A percentile compares a stretch with the other conserved stretches of the same genome.
Conservation (phyloP, 2,113 vertebrate species). For the Thunnus maccoyii region DNA sequence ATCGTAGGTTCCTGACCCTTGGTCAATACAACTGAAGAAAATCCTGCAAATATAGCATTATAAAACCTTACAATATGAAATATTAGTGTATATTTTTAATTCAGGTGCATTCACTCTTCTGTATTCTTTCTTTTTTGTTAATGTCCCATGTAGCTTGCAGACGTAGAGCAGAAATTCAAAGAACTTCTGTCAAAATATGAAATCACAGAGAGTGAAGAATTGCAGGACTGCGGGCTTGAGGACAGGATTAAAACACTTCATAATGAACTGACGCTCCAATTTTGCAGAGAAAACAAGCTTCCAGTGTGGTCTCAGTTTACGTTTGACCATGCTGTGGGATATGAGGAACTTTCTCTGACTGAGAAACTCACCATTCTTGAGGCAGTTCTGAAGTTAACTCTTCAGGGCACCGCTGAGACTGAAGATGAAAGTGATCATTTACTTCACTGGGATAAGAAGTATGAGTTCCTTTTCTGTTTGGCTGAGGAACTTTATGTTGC, state of each 20-base stretch:
- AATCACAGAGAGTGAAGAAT: background rate
- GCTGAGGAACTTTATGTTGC: too few species aligned
- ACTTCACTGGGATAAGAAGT: background rate
- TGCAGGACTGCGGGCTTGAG: background rate
- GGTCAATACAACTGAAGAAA: too few species aligned
- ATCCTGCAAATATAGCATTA: too few species aligned
- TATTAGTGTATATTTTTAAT: background rate
- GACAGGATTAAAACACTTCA: background rate
- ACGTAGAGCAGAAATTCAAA: background rate
- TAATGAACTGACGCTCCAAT: background rate
- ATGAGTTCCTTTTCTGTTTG: too few species aligned
- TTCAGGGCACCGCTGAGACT: background rate
- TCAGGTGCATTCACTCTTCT: background rate
- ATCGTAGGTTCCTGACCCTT: too few species aligned
- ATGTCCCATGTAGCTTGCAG: background rate
- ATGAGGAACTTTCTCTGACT: background rate
- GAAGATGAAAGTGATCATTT: background rate
- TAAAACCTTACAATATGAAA: background rate
- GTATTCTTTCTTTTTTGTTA: background rate
- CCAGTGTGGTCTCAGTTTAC: background rate
- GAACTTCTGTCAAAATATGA: background rate
- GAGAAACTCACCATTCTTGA: background rate
- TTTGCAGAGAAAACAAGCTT: background rate
- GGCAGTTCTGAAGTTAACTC: background rate
- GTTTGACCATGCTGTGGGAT: background rate